Conservation (phyloP, 1,140 invertebrate species). For the Chrysoperla carnea region DNA sequence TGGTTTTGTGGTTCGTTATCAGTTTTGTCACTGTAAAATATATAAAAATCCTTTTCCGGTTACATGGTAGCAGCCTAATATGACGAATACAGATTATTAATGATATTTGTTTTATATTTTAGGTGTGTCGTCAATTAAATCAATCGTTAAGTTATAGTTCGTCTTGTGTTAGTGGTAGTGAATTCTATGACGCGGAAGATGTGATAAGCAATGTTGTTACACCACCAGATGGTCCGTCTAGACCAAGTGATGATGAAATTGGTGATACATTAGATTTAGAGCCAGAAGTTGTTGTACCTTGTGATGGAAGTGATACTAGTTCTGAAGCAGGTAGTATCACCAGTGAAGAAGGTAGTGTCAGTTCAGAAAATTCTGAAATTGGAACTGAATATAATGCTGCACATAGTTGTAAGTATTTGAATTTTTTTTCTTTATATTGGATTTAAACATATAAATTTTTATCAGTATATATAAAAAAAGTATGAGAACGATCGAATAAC, state of each 20-base stretch:
- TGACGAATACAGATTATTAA: no score
- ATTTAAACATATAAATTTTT: no score
- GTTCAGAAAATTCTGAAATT: constrained; percentile 46
- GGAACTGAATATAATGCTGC: constrained; percentile 28
- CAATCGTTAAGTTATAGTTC: constrained; percentile 55
- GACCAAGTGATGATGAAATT: constrained; percentile 1
- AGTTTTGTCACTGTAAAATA: no score
- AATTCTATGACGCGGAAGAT: constrained; percentile 74
- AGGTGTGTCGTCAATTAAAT: constrained; percentile 26
- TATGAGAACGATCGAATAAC: no score
- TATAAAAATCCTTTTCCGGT: no score
- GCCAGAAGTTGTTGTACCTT: neutral
- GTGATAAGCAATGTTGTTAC: constrained; percentile 6
- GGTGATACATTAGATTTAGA: constrained; percentile 3
- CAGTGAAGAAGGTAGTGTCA: constrained; percentile 45
- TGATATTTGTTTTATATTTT: neutral
- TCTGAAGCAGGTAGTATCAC: constrained; percentile 41
- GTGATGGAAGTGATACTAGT: constrained; percentile 36
- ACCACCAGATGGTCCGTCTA: neutral
- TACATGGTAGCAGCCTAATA: no score
- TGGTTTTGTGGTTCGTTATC: no score
- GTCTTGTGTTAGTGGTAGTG: constrained; percentile 60
- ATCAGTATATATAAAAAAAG: no score
- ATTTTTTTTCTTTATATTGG: no score
- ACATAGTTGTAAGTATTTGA: neutral